phyloP scores from a whole-genome alignment of 1,140 invertebrate genomes.

The Vanessa atalanta region DNA sequence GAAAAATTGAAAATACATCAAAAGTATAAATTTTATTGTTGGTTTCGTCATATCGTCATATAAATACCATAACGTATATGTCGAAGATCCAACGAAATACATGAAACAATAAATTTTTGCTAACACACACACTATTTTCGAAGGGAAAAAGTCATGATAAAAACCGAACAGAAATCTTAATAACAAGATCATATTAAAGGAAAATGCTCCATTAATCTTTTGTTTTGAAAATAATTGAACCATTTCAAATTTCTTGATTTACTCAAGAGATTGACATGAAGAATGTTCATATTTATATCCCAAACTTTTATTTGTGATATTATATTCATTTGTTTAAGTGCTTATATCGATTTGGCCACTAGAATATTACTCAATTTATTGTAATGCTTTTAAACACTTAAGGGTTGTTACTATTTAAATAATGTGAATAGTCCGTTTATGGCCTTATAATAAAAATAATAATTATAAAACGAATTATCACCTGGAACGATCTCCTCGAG shows the following conservation, averaged over 20 bases:
- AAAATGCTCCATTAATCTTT: neutral
- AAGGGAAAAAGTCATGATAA: neutral
- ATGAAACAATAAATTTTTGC: constrained; percentile 10
- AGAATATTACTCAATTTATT: neutral
- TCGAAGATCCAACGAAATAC: neutral
- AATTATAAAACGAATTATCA: too few relatives aligned
- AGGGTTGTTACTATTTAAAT: too few relatives aligned
- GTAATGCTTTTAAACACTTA: too few relatives aligned
- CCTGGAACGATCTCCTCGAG: too few relatives aligned
- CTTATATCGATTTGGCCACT: neutral
- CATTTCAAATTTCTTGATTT: neutral
- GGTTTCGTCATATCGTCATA: too few relatives aligned
- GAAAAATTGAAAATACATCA: neutral
- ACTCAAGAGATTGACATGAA: neutral
- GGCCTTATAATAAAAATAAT: too few relatives aligned
- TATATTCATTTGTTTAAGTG: neutral
- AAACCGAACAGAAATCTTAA: neutral
- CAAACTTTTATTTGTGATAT: neutral
- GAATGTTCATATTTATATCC: neutral
- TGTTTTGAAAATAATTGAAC: neutral
- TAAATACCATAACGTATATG: neutral
- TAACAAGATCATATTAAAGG: neutral
- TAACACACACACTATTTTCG: constrained; percentile 8
- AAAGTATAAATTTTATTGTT: neutral
- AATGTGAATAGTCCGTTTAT: too few relatives aligned